Evolutionary conservation across 2,888 invertebrate genomes (phyloP).

Genomic region (Melinopterus prodromus): DNA sequence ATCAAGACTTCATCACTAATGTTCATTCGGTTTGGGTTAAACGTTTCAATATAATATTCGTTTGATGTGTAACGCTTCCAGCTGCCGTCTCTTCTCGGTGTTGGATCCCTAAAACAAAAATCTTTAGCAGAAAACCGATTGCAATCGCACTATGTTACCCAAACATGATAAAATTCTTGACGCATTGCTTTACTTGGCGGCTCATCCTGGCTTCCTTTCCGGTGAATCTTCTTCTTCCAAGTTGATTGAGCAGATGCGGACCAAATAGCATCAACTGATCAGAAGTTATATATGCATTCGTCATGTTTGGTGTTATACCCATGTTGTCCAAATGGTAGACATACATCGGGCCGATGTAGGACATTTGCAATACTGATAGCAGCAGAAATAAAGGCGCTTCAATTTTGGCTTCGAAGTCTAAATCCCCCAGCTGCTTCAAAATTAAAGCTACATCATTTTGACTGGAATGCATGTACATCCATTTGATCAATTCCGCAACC

Average conservation of each 20-base stretch:
- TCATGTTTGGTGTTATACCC: constrained; percentile 62
- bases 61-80: constrained; percentile 70
- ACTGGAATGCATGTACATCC: constrained; percentile 65
- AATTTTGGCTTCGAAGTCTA: constrained; percentile 67
- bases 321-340: constrained; percentile 66
- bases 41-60: constrained; percentile 63
- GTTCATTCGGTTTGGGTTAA: constrained; percentile 48
- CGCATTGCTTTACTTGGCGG: constrained; percentile 61
- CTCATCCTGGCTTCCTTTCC: constrained; percentile 68
- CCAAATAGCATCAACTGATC: constrained; percentile 74
- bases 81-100: constrained; percentile 62
- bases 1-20: constrained; percentile 42
- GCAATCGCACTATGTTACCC: constrained; percentile 54
- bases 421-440: constrained; percentile 62
- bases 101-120: constrained; percentile 64
- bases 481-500: constrained; percentile 63
- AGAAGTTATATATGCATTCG: constrained; percentile 73
- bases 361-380: constrained; percentile 55
- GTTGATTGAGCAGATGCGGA: constrained; percentile 71
- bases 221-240: constrained; percentile 69
- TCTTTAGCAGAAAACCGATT: not conserved
- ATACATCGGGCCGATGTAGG: constrained; percentile 61
- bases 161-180: constrained; percentile 62
- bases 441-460: constrained; percentile 58
- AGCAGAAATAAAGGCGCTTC: constrained; percentile 67